Evolutionary conservation across 2,888 invertebrate species (phyloP).

Genomic region (Selenia dentaria): DNA sequence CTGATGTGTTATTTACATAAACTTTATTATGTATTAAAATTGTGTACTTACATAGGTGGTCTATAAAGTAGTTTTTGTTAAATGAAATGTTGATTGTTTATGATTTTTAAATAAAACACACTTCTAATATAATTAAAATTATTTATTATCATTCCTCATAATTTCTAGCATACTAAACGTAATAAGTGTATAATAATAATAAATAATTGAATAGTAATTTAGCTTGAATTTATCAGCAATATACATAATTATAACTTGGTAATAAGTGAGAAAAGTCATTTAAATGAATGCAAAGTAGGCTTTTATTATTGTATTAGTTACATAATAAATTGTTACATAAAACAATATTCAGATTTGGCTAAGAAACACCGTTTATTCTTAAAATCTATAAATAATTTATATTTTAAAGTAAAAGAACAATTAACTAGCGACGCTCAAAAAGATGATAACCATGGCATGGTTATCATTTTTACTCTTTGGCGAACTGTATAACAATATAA

Average conservation of each 20-base stretch:
- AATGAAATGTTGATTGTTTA: too few species aligned
- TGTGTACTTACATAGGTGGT: too few species aligned
- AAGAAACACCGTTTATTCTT: conserved; percentile 36
- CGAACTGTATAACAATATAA: conserved; percentile 75
- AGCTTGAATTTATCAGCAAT: conserved; percentile 82
- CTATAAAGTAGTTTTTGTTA: too few species aligned
- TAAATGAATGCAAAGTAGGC: conserved; percentile 78
- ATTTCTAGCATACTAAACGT: conserved; percentile 85
- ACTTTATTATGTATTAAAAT: too few species aligned
- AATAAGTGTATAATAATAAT: conserved; percentile 85
- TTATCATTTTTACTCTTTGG: conserved; percentile 74
- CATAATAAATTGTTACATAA: conserved; percentile 61
- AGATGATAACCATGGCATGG: conserved; percentile 69
- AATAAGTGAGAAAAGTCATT: conserved; percentile 67
- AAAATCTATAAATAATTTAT: conserved; percentile 50
- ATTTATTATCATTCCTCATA: conserved; percentile 86
- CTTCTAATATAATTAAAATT: conserved; percentile 84
- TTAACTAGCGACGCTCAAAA: conserved; percentile 69
- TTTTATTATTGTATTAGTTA: conserved; percentile 78
- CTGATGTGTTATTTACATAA: too few species aligned
- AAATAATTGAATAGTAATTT: conserved; percentile 85
- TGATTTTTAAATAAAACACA: conserved; percentile 64
- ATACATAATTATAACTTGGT: conserved; percentile 76
- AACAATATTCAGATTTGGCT: conserved; percentile 54
- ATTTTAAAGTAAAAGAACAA: conserved; percentile 53